Percentiles rank a stretch among this genome's conserved stretches.
phyloP scores from a whole-genome alignment of 2,113 vertebrate genomes.

The Recurvirostra avosetta region DNA sequence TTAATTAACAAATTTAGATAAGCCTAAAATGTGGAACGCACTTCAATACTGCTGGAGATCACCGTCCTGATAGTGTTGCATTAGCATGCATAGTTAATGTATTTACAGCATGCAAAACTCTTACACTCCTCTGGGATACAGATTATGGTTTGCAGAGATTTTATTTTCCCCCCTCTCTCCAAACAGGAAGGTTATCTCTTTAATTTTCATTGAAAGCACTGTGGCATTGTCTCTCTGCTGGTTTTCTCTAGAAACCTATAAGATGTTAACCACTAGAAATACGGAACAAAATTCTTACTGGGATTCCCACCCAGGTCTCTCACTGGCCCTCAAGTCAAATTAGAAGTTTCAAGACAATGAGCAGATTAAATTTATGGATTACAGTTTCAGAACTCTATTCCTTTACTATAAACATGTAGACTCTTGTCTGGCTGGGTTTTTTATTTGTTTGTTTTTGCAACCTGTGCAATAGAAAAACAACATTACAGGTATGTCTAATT shows the following conservation, averaged over 20 bases:
- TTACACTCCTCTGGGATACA: background rate
- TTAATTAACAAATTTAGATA: constrained; percentile 66
- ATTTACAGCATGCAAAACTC: background rate
- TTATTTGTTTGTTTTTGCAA: background rate
- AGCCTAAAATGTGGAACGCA: constrained; percentile 8
- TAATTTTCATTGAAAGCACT: background rate
- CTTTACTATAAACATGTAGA: background rate
- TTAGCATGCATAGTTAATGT: background rate
- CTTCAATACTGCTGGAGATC: constrained; percentile 8
- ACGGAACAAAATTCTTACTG: background rate
- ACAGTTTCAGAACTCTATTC: background rate
- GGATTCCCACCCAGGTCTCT: background rate
- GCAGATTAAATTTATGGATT: background rate
- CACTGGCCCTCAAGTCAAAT: background rate
- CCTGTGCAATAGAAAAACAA: background rate
- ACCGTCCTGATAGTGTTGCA: background rate
- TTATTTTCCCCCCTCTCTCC: background rate
- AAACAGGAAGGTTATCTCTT: background rate
- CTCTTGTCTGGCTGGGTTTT: background rate
- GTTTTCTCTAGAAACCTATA: background rate
- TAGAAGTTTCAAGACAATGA: background rate
- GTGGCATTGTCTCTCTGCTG: background rate
- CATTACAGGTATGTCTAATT: background rate
- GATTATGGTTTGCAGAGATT: background rate
- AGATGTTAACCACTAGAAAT: background rate